A percentile compares a stretch with the other conserved stretches of the same genome.
phyloP scores from a whole-genome alignment of 2,888 invertebrate species.

The Bugula neritina region DNA sequence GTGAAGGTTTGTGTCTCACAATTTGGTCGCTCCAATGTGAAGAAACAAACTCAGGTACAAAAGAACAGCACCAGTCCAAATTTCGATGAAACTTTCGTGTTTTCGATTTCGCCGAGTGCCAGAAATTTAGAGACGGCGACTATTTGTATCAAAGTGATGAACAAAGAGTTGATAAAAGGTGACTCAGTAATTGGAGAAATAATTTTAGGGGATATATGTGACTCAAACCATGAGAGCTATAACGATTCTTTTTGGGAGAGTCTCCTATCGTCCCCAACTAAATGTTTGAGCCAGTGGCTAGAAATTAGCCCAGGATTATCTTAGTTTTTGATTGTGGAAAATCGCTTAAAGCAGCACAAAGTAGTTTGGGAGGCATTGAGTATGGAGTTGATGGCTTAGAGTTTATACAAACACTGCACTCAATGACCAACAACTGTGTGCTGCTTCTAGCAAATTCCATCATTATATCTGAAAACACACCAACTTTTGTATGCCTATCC shows the following conservation, averaged over 20 bases:
- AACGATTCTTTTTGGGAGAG: not conserved
- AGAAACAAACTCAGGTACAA: conserved; percentile 41
- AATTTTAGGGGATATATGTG: conserved; percentile 35
- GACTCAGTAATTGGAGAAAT: conserved; percentile 53
- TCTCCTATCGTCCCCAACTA: not conserved
- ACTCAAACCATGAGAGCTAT: not conserved
- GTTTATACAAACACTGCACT: too few species aligned
- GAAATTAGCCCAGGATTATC: not conserved
- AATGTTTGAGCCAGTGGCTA: not conserved
- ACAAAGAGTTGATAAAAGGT: conserved; percentile 46
- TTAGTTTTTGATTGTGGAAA: too few species aligned
- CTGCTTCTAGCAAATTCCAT: too few species aligned
- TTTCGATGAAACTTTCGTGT: conserved; percentile 38
- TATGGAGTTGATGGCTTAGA: too few species aligned
- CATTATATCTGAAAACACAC: too few species aligned
- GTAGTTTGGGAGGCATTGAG: too few species aligned
- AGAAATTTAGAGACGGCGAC: conserved; percentile 48
- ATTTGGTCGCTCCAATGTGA: conserved; percentile 38
- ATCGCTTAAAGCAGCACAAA: too few species aligned
- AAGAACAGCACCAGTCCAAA: conserved; percentile 39
- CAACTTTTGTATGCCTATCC: too few species aligned
- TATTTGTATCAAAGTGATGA: conserved; percentile 48
- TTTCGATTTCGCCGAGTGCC: conserved; percentile 41
- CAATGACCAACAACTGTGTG: too few species aligned
- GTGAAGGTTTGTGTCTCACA: conserved; percentile 51